Evolutionary conservation across 2,113 vertebrate genomes (phyloP).

Genomic region (Poeciliopsis retropinna): DNA sequence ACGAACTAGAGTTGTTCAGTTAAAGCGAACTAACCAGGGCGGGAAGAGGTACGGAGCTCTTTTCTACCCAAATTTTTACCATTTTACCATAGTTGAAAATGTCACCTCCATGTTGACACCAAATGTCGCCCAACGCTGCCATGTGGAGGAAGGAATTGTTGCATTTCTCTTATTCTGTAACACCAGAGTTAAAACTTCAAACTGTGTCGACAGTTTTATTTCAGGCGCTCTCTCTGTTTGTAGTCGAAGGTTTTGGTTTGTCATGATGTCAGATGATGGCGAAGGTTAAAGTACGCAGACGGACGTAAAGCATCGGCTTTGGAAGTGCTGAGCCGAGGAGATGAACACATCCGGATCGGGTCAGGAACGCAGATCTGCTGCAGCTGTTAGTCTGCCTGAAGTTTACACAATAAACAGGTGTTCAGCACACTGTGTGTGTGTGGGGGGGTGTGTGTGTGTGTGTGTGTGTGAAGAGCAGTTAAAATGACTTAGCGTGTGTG

Average conservation of each 20-base stretch:
- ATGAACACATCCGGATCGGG: conserved; percentile 57
- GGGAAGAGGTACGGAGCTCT: too few species aligned
- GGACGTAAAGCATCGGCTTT: conserved; percentile 24
- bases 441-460: not conserved
- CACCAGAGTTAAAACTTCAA: too few species aligned
- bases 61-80: too few species aligned
- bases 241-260: conserved; percentile 2
- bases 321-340: conserved; percentile 68
- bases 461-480: not conserved
- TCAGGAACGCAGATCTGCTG: not conserved
- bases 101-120: too few species aligned
- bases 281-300: not conserved
- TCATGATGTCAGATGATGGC: conserved; percentile 11
- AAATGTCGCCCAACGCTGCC: too few species aligned
- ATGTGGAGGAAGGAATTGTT: too few species aligned
- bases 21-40: too few species aligned
- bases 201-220: too few species aligned
- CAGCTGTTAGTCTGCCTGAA: conserved; percentile 63
- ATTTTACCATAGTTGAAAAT: too few species aligned
- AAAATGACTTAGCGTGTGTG: not conserved
- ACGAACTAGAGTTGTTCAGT: too few species aligned
- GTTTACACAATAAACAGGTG: conserved; percentile 75
- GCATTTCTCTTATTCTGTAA: too few species aligned
- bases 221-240: too few species aligned
- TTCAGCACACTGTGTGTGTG: not conserved